These are phyloP conservation scores for Cyprinodon variegatus DNA, from an alignment of 2,113 vertebrate species.

Conservation along the genomic window DNA sequence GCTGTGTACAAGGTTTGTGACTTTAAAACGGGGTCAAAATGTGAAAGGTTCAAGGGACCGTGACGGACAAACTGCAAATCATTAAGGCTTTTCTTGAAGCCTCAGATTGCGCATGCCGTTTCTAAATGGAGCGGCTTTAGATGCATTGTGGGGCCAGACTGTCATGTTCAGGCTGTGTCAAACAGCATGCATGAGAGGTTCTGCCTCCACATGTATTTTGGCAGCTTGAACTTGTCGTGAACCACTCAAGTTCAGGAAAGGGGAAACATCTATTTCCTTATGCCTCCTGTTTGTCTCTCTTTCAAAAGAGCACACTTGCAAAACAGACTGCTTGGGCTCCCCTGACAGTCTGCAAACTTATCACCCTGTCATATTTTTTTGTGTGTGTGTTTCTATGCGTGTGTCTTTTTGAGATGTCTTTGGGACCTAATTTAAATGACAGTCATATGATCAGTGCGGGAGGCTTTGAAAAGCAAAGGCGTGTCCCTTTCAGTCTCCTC, in stretches of 20 bases:
- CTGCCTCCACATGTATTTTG: conserved; percentile 32
- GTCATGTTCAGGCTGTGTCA: conserved; percentile 30
- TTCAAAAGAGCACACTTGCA: conserved; percentile 53
- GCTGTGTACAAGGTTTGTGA: too few relatives aligned
- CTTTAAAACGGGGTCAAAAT: neutral
- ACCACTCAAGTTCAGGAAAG: conserved; percentile 52
- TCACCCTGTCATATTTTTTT: conserved; percentile 41
- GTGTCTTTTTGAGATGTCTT: conserved; percentile 26
- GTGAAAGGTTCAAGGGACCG: neutral
- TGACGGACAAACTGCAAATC: conserved; percentile 22
- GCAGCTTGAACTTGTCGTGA: conserved; percentile 67
- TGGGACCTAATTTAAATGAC: conserved; percentile 37
- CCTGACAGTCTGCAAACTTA: conserved; percentile 58
- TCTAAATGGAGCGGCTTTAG: conserved; percentile 17
- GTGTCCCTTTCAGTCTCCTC: conserved; percentile 25
- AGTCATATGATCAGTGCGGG: conserved; percentile 52
- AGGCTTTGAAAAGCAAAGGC: conserved; percentile 43
- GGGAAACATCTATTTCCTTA: conserved; percentile 65
- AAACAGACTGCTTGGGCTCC: conserved; percentile 50
- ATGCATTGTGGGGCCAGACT: conserved; percentile 9
- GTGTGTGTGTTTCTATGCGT: neutral
- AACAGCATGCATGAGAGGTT: conserved; percentile 34
- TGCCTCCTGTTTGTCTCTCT: conserved; percentile 41
- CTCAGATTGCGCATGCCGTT: conserved; percentile 21
- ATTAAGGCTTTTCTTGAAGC: conserved; percentile 25